A percentile compares a stretch with the other conserved stretches of the same genome.
These are phyloP conservation scores for Zophobas morio DNA, from an alignment of 1,140 invertebrate species.

Conservation along the genomic window DNA sequence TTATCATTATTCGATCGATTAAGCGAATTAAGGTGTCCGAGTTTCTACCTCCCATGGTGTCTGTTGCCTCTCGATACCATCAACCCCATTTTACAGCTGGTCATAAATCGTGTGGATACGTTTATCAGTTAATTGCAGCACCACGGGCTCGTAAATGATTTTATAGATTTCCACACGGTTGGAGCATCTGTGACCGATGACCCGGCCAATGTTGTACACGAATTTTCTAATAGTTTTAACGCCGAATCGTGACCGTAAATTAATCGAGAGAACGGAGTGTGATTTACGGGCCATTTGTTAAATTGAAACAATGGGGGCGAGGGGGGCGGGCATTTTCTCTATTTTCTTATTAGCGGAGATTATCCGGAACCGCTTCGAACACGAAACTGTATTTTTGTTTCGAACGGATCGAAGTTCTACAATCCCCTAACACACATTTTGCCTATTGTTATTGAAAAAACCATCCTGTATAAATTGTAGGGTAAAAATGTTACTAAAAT, in stretches of 20 bases:
- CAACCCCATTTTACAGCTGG: not conserved
- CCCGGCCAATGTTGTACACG: not conserved
- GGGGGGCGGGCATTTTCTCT: not conserved
- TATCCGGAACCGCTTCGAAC: too few relatives aligned
- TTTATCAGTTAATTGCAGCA: slow-evolving; percentile 39
- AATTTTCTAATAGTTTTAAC: slow-evolving; percentile 8
- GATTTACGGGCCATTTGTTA: slow-evolving; percentile 3
- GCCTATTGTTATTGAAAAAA: too few relatives aligned
- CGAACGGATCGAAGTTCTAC: too few relatives aligned
- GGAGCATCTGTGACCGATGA: slow-evolving; percentile 15
- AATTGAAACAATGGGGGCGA: not conserved
- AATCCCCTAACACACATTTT: too few relatives aligned
- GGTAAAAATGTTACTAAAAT: too few relatives aligned
- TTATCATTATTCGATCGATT: too few relatives aligned
- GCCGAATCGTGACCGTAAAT: slow-evolving; percentile 19
- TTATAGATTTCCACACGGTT: slow-evolving; percentile 33
- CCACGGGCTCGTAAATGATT: slow-evolving; percentile 21
- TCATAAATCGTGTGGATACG: slow-evolving; percentile 10
- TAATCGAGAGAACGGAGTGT: not conserved
- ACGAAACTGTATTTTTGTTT: too few relatives aligned
- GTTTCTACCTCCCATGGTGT: slow-evolving; percentile 7
- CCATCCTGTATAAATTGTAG: too few relatives aligned
- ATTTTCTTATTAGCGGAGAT: too few relatives aligned
- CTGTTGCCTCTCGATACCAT: not conserved
- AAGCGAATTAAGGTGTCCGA: not conserved